Conservation (phyloP, 2,888 invertebrate species). For the Muschampia plurimacula region DNA sequence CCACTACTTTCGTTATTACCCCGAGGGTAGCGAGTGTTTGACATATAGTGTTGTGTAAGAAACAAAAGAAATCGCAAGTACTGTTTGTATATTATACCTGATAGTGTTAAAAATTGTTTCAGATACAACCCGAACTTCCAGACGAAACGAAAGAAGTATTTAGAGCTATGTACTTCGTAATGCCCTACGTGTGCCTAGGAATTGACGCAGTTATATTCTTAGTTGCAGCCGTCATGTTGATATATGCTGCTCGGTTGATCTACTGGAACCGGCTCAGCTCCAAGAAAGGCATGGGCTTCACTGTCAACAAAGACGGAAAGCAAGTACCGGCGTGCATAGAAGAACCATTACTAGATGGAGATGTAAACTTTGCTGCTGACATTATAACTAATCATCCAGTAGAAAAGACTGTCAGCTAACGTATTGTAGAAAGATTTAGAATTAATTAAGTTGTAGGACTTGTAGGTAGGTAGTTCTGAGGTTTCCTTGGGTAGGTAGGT, state of each 20-base stretch:
- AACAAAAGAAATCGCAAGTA: too few species aligned
- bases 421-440: background rate
- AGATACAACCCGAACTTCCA: conserved; percentile 63
- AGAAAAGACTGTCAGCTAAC: background rate
- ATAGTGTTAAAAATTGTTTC: conserved; percentile 44
- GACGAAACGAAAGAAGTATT: conserved; percentile 51
- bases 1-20: too few species aligned
- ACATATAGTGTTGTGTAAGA: too few species aligned
- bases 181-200: background rate
- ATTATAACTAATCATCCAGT: background rate
- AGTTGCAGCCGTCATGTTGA: conserved; percentile 51
- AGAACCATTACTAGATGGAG: conserved; percentile 21
- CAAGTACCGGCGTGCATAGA: background rate
- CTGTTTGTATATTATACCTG: too few species aligned
- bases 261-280: conserved; percentile 46
- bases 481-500: background rate
- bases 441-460: background rate
- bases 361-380: background rate
- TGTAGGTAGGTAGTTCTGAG: background rate
- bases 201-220: conserved; percentile 49
- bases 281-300: conserved; percentile 46
- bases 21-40: too few species aligned
- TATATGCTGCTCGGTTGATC: conserved; percentile 46
- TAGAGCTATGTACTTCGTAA: background rate
- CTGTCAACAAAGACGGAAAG: conserved; percentile 15